Percentiles rank a stretch among this genome's conserved stretches.
Conservation (phyloP, 2,888 invertebrate genomes). For the Biston stratarius region DNA sequence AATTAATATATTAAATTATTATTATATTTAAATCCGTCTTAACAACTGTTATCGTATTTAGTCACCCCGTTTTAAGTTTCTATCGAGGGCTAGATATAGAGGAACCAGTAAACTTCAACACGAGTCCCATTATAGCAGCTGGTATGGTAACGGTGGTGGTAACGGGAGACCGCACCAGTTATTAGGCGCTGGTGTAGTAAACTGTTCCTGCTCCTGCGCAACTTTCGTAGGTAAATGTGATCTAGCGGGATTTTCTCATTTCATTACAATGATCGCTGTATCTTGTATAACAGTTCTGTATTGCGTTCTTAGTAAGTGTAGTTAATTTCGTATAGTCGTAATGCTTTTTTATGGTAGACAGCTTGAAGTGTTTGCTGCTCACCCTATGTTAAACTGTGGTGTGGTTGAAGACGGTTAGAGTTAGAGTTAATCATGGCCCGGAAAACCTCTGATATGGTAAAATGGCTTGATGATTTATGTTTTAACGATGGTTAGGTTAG, state of each 20-base stretch:
- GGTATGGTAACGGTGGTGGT: conserved; percentile 62
- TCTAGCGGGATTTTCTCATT: conserved; percentile 18
- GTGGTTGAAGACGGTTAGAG: no score
- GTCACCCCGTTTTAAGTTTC: no score
- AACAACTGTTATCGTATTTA: no score
- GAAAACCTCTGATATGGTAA: no score
- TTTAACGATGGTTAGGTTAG: no score
- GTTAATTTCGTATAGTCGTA: no score
- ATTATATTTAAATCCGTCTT: no score
- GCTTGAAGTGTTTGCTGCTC: background rate
- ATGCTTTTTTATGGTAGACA: background rate
- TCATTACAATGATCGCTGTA: background rate
- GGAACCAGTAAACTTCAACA: conserved; percentile 46
- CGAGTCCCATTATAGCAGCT: conserved; percentile 55
- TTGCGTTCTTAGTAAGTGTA: background rate
- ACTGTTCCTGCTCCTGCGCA: conserved; percentile 47
- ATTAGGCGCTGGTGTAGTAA: conserved; percentile 41
- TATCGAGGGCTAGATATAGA: conserved; percentile 33
- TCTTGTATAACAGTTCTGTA: background rate
- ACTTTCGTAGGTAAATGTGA: background rate
- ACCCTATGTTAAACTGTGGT: no score
- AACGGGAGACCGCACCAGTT: conserved; percentile 70
- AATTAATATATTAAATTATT: no score
- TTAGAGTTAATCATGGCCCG: no score
- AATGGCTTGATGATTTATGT: no score